Evolutionary conservation across 2,113 vertebrate genomes (phyloP).

Genomic region (Carlito syrichta): DNA sequence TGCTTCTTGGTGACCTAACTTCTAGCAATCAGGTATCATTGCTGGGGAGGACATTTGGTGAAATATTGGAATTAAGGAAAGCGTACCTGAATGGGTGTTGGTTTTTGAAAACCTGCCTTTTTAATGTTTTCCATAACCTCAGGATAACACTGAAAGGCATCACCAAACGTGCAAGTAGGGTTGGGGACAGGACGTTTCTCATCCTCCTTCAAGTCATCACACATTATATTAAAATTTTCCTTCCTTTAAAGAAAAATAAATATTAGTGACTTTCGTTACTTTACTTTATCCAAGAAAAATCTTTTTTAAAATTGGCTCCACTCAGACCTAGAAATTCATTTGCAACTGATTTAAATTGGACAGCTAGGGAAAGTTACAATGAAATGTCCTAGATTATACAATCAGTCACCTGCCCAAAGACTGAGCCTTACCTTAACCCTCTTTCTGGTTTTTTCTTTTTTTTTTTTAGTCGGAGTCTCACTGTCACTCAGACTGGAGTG

Average conservation of each 20-base stretch:
- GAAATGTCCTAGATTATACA: too few species aligned
- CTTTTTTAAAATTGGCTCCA: background rate
- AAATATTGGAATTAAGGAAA: background rate
- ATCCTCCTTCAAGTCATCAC: slow-evolving; percentile 91
- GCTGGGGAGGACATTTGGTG: background rate
- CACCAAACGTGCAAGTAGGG: slow-evolving; percentile 90
- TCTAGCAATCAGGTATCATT: background rate
- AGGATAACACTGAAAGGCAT: slow-evolving; percentile 90
- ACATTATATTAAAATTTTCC: slow-evolving; percentile 93
- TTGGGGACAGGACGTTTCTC: slow-evolving; percentile 90
- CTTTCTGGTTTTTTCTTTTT: too few species aligned
- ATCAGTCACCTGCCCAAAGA: too few species aligned
- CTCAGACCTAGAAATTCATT: slow-evolving; percentile 2
- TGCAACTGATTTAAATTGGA: background rate
- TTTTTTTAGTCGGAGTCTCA: too few species aligned
- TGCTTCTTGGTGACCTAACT: background rate
- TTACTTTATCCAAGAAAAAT: background rate
- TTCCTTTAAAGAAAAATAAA: slow-evolving; percentile 83
- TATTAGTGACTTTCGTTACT: slow-evolving; percentile 23
- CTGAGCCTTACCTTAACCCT: too few species aligned
- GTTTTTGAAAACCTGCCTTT: slow-evolving; percentile 90
- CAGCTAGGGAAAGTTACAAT: background rate
- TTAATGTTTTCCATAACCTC: slow-evolving; percentile 93
- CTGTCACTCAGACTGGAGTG: too few species aligned
- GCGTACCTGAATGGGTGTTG: slow-evolving; percentile 97